Evolutionary conservation across 92 coral and sea anemone genomes (phyloP).

Genomic region (Phenganax stokvisi): DNA sequence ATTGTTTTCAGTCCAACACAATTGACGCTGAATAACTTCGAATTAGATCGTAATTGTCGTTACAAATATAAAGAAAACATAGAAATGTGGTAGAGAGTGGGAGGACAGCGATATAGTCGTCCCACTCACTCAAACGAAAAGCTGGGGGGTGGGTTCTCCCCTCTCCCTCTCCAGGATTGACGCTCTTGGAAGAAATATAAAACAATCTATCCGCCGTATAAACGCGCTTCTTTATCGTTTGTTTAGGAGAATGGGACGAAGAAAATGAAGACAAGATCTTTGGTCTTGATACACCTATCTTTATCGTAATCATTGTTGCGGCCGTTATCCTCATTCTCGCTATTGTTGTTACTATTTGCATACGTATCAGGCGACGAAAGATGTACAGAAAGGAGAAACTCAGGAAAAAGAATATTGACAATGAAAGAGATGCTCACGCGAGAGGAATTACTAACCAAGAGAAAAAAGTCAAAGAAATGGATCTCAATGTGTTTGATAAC

Average conservation of each 20-base stretch:
- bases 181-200: too few relatives aligned
- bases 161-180: too few relatives aligned
- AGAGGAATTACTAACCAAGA: background rate
- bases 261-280: background rate
- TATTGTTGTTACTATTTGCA: background rate
- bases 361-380: background rate
- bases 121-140: too few relatives aligned
- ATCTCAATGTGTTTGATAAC: background rate
- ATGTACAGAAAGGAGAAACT: background rate
- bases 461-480: background rate
- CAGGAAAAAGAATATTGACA: background rate
- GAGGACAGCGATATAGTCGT: too few relatives aligned
- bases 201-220: too few relatives aligned
- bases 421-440: background rate
- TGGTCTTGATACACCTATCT: background rate
- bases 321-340: background rate
- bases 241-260: background rate
- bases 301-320: background rate
- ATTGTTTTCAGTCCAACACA: too few relatives aligned
- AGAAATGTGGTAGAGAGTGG: too few relatives aligned
- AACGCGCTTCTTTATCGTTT: too few relatives aligned
- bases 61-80: too few relatives aligned
- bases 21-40: too few relatives aligned
- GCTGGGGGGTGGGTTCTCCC: too few relatives aligned
- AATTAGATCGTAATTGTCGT: too few relatives aligned